These are phyloP conservation scores for Pygoscelis antarcticus DNA, from an alignment of 2,113 vertebrate species.

Conservation along the genomic window DNA sequence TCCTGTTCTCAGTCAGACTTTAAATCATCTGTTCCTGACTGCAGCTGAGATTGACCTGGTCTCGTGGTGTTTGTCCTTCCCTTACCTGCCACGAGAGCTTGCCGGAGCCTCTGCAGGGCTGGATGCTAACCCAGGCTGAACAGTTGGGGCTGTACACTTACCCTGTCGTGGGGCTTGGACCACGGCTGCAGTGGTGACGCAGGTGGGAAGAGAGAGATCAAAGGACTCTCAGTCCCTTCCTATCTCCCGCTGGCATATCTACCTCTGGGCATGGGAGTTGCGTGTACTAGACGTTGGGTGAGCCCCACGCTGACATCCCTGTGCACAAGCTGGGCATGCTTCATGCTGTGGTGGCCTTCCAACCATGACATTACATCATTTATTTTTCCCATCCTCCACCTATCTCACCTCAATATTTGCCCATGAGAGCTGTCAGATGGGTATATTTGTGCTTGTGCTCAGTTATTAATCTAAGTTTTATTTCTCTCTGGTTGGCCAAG, in stretches of 20 bases:
- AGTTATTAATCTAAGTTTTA: neutral
- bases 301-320: neutral
- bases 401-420: neutral
- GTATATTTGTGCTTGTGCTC: neutral
- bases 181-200: accelerated
- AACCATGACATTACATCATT: neutral
- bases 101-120: neutral
- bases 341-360: neutral
- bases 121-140: neutral
- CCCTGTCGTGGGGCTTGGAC: accelerated
- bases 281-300: neutral
- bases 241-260: neutral
- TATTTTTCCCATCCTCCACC: neutral
- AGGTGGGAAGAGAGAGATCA: neutral
- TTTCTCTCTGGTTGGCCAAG: neutral
- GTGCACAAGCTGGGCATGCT: neutral
- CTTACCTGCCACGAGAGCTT: neutral
- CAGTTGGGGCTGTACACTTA: neutral
- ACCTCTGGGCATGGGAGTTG: neutral
- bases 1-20: neutral
- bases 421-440: neutral
- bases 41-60: neutral
- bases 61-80: neutral
- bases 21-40: neutral
- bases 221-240: neutral